Evolutionary conservation across 1,140 invertebrate genomes (phyloP), one percentile per base, ranked within the genome.

Genomic region (Dendrolimus kikuchii): DNA sequence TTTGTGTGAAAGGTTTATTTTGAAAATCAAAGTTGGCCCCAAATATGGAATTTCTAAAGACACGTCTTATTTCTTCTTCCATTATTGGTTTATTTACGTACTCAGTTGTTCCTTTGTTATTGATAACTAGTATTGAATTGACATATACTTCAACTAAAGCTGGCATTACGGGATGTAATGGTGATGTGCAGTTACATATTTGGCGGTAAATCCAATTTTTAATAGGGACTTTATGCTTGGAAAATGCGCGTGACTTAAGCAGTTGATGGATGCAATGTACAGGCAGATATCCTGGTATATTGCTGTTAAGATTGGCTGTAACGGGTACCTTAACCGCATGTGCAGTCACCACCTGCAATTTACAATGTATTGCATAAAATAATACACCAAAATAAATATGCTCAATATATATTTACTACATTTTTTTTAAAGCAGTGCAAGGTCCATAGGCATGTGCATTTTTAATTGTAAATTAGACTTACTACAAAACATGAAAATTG

Each of bases 231-330:
- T 96, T 96, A 74, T 99, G 95, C 86, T 99, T 99, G 0, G 96
- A 95, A 75, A 99, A 99, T 5, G 97, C 96, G 68, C 97, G 87
- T 38, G 95, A 98, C 79, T 98, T 98, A 0, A 99, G 87, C 8
- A 99, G 83, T 71, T 99, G 98, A 81, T 98, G 96, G 56, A 99
- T 98, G 77, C 98, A 99, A 82, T 99, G 98, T 37, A 99, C 95
- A 0, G 98, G 98, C 53, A 99, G 83, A 87, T 98, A 99, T 10
- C 98, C 97, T 3, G 91, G 90, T 53, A 98, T 95, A 57, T 94
- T 94, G 23, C 94, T 95, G 85, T 95, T 98, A 5, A 99, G 88
- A 72, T 94, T 93, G 1, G 91, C 90, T 0, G 98, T 99, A 0
- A 99, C 97, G 0, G 97, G 96, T 10, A 99, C 96, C 77, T 96